Percentiles rank a stretch among this genome's conserved stretches.
These are phyloP conservation scores for Dugesia japonica DNA, from an alignment of 2,888 invertebrate species.

Conservation along the genomic window DNA sequence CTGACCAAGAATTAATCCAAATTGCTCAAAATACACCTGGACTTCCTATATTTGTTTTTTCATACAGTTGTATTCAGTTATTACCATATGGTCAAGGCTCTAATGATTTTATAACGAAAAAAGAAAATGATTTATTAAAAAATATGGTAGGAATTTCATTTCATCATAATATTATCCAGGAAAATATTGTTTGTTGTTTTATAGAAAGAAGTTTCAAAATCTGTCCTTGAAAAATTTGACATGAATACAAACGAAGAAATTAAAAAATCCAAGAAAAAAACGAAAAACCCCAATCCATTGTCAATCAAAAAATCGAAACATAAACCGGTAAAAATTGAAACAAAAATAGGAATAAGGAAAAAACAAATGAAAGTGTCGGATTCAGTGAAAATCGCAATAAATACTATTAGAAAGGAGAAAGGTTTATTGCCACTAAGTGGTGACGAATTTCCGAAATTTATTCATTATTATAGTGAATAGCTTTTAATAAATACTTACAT, in stretches of 20 bases:
- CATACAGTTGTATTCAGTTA: neutral
- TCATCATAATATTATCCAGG: neutral
- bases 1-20: neutral
- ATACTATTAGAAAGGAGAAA: neutral
- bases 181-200: too few relatives aligned
- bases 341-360: neutral
- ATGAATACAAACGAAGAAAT: neutral
- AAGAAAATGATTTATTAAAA: neutral
- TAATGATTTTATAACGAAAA: neutral
- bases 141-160: neutral
- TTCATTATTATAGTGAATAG: neutral
- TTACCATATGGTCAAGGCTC: neutral
- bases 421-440: neutral
- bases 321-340: neutral
- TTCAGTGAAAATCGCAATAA: neutral
- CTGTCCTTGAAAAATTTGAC: neutral
- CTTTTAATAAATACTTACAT: too few relatives aligned
- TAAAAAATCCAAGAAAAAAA: neutral
- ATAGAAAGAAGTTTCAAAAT: neutral
- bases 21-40: neutral
- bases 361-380: neutral
- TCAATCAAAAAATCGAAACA: neutral
- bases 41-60: neutral
- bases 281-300: neutral
- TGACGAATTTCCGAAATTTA: neutral